Percentiles rank a stretch among this genome's conserved stretches.
Conservation (phyloP, 2,113 vertebrate species). For the Conger conger region DNA sequence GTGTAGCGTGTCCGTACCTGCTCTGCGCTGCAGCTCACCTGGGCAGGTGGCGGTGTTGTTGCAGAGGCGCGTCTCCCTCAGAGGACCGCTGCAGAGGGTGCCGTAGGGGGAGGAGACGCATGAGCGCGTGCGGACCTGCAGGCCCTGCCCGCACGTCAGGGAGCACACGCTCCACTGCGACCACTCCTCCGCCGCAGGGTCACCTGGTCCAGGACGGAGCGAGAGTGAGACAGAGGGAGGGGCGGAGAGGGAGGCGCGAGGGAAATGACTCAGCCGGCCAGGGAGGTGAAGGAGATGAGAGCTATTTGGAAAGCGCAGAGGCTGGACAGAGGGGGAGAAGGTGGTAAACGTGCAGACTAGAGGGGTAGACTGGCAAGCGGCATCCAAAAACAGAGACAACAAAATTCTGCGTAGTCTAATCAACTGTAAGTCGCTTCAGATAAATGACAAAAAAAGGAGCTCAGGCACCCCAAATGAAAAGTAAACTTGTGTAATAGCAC, state of each 20-base stretch:
- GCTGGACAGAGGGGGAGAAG: not conserved
- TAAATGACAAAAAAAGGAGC: not conserved
- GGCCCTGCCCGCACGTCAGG: constrained; percentile 93
- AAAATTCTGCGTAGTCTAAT: too few species aligned
- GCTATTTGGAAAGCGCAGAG: not conserved
- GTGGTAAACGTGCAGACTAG: not conserved
- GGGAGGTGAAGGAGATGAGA: not conserved
- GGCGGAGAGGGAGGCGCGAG: not conserved
- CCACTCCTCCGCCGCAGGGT: constrained; percentile 96
- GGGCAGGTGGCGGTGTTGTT: constrained; percentile 95
- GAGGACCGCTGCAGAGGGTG: constrained; percentile 92
- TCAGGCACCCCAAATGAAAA: not conserved
- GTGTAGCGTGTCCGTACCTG: constrained; percentile 55
- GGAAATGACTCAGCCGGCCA: not conserved
- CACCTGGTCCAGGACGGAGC: constrained; percentile 68
- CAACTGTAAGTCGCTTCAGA: too few species aligned
- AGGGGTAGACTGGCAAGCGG: not conserved
- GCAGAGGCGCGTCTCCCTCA: constrained; percentile 91
- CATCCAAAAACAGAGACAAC: not conserved
- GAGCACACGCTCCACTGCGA: constrained; percentile 98
- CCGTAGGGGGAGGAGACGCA: constrained; percentile 96
- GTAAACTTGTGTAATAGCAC: not conserved
- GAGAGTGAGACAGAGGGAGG: constrained; percentile 13
- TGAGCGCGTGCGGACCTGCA: constrained; percentile 93
- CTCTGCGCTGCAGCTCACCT: constrained; percentile 70